Conservation (phyloP, 2,888 invertebrate genomes). For the Protophormia terraenovae region DNA sequence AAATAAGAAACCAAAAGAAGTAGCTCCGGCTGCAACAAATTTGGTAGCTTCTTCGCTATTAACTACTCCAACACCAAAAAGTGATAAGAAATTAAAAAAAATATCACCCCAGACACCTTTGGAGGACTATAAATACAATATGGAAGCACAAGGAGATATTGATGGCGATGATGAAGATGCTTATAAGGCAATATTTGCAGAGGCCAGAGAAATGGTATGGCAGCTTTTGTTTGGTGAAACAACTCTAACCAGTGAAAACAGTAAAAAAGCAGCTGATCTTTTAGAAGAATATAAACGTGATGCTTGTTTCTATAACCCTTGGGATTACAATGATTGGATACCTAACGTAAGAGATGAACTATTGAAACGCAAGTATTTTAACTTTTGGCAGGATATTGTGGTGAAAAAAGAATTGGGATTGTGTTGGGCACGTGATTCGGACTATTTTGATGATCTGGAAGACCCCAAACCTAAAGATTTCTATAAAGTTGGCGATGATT, state of each 20-base stretch:
- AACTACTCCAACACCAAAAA: background rate
- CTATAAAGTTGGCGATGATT: conserved; percentile 72
- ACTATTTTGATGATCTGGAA: conserved; percentile 74
- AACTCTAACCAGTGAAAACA: conserved; percentile 15
- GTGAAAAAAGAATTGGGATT: conserved; percentile 76
- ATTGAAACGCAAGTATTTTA: conserved; percentile 72
- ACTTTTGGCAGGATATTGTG: conserved; percentile 78
- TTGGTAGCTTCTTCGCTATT: background rate
- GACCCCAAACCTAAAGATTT: conserved; percentile 74
- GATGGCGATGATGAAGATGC: conserved; percentile 72
- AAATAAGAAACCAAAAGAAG: background rate
- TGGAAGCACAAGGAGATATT: conserved; percentile 70
- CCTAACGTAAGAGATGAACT: conserved; percentile 75
- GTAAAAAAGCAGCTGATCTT: conserved; percentile 72
- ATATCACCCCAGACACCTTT: conserved; percentile 56
- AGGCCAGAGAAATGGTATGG: conserved; percentile 69
- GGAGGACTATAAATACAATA: conserved; percentile 69
- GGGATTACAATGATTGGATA: conserved; percentile 79
- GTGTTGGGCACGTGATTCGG: conserved; percentile 76
- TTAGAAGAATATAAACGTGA: conserved; percentile 79
- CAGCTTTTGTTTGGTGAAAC: conserved; percentile 67
- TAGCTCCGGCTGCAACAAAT: background rate
- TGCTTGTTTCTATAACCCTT: conserved; percentile 76
- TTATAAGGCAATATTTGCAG: conserved; percentile 47
- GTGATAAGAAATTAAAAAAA: conserved; percentile 5